These are phyloP conservation scores for Halcyon malimbica DNA, from an alignment of 2,113 vertebrate genomes.

Conservation along the genomic window DNA sequence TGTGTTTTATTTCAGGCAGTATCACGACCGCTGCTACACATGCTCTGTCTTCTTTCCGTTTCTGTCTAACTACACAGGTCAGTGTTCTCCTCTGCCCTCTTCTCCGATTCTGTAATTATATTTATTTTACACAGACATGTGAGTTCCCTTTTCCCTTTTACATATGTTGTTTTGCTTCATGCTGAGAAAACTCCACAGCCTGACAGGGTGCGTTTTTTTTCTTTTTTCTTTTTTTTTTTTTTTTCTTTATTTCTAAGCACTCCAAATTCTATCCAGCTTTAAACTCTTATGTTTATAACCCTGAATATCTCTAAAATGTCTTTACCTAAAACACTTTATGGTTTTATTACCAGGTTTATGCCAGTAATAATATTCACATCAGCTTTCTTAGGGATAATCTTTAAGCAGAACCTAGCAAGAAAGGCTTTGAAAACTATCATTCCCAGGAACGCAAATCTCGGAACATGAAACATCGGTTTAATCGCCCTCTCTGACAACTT, in stretches of 20 bases:
- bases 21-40: not conserved
- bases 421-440: slow-evolving; percentile 78
- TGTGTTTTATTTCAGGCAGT: not conserved
- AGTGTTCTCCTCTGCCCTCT: slow-evolving; percentile 16
- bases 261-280: slow-evolving; percentile 77
- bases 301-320: slow-evolving; percentile 75
- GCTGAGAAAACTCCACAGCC: slow-evolving; percentile 71
- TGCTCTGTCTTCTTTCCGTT: not conserved
- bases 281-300: slow-evolving; percentile 77
- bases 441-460: slow-evolving; percentile 76
- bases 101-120: slow-evolving; percentile 56
- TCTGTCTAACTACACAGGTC: not conserved
- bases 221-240: too few relatives aligned
- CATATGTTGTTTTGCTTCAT: slow-evolving; percentile 76
- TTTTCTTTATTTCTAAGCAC: slow-evolving; percentile 36
- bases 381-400: slow-evolving; percentile 81
- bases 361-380: slow-evolving; percentile 75
- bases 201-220: slow-evolving; percentile 37
- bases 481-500: slow-evolving; percentile 80
- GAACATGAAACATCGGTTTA: slow-evolving; percentile 81
- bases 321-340: slow-evolving; percentile 79
- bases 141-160: slow-evolving; percentile 59
- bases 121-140: slow-evolving; percentile 70
- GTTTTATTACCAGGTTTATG: slow-evolving; percentile 77
- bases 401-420: slow-evolving; percentile 75